Percentiles rank a stretch among this genome's conserved stretches.
Conservation (phyloP, 2,113 vertebrate species). For the Tyrannus savana region DNA sequence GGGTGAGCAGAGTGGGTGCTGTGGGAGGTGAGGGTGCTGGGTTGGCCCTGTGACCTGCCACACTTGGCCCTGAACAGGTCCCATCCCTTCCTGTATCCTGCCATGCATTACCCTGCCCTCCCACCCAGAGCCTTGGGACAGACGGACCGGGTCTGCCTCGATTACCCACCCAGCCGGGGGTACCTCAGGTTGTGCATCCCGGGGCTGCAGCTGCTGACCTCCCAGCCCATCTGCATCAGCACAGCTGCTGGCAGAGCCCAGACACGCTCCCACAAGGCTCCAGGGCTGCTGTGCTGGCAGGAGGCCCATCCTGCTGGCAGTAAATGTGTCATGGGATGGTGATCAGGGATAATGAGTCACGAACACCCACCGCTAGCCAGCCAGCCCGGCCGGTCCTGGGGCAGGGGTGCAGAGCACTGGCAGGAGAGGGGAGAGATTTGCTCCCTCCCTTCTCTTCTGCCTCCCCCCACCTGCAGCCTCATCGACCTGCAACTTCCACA, state of each 20-base stretch:
- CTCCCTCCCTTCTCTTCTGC: not conserved
- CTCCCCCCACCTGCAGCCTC: not conserved
- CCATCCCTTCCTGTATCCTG: not conserved
- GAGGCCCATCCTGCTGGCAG: not conserved
- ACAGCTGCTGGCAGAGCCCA: not conserved
- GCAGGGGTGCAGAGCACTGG: not conserved
- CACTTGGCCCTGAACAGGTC: not conserved
- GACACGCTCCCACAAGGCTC: not conserved
- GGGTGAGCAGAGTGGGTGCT: not conserved
- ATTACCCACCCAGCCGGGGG: not conserved
- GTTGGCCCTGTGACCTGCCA: not conserved
- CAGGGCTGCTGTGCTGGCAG: not conserved
- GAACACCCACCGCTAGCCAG: not conserved
- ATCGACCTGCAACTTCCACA: not conserved
- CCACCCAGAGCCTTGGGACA: fast-evolving
- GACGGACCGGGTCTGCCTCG: not conserved
- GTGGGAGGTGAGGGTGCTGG: not conserved
- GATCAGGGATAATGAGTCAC: conserved; percentile 14
- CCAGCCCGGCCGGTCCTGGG: not conserved
- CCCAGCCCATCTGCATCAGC: not conserved
- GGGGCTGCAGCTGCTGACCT: not conserved
- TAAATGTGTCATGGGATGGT: not conserved
- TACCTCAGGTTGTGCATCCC: not conserved
- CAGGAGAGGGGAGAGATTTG: not conserved
- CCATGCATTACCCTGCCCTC: not conserved